Conservation (phyloP, 2,113 vertebrate genomes). For the Poeciliopsis retropinna region DNA sequence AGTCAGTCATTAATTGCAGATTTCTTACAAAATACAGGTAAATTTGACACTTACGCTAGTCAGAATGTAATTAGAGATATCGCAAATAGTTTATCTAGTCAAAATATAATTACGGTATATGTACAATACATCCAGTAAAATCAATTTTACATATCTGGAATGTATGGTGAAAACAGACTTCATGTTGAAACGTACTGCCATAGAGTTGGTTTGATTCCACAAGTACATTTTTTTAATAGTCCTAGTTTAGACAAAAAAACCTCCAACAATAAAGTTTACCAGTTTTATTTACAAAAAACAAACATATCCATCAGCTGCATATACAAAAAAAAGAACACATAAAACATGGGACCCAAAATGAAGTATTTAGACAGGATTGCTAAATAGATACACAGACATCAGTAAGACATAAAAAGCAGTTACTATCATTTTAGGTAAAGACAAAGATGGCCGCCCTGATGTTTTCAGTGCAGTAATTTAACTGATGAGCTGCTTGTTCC, state of each 20-base stretch:
- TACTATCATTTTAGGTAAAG: neutral
- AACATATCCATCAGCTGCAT: neutral
- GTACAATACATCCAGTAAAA: no score
- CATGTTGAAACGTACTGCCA: no score
- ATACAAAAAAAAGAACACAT: neutral
- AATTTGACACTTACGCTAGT: no score
- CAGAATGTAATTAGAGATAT: no score
- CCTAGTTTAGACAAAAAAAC: neutral
- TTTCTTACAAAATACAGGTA: no score
- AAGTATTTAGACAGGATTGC: neutral
- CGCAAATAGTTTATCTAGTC: no score
- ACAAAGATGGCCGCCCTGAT: neutral
- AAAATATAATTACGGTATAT: no score
- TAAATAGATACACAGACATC: no score
- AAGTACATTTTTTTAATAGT: neutral
- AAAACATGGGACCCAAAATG: constrained; percentile 1
- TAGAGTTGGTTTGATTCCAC: no score
- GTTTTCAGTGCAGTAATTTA: neutral
- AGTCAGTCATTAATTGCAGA: no score
- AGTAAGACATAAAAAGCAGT: neutral
- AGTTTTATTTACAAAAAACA: constrained; percentile 58
- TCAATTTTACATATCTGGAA: no score
- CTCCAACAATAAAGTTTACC: neutral
- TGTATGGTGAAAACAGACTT: no score
- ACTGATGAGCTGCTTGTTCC: constrained; percentile 40